Evolutionary conservation across 2,113 vertebrate species (phyloP), one percentile per base, ranked within the genome.

Genomic region (Phrynocephalus versicolor): DNA sequence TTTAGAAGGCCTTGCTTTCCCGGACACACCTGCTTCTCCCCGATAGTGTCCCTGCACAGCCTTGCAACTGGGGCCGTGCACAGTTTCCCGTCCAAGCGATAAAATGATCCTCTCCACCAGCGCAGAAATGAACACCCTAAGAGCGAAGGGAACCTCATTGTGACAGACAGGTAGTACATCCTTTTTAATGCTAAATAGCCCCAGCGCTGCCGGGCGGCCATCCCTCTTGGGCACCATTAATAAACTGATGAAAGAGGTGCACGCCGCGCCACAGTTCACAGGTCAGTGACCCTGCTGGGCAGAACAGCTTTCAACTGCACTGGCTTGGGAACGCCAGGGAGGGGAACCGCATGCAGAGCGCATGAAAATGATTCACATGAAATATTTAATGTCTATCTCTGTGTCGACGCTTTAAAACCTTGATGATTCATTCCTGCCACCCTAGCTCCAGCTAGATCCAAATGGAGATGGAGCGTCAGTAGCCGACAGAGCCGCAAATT

Each of bases 311-410:
- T 83, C 84, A 89, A 9, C 79, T 45, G 45, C 45, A 33, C 21
- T 87, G 62, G 83, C 85, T 76, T 77, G 35, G 83, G 89, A 92
- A 78, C 27, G 71, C n/a, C 5, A 14, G 1, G 18, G 41, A 9
- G 35, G 23, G 33, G 37, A 88, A 58, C 35, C 70, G 37, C 33
- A 84, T 30, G 86, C 86, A 39, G 87, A 85, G 83, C 88, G 90
- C 90, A 89, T 84, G 65, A 81, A 90, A 88, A 94, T 86, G 79
- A 91, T 79, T 91, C 79, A 23, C 15, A 30, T 58, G 93, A 79
- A 94, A 93, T 90, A 92, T 89, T 88, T 13, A 90, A 51, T 51
- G 10, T 51, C 5, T 51, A 5, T 55, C 55, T n/a, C 77, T 79
- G 58, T 39, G 58, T 87, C 91, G 85, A 91, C 92, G 90, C 90